phyloP scores from a whole-genome alignment of 2,797 vertebrate species.

The Typhlichthys subterraneus region DNA sequence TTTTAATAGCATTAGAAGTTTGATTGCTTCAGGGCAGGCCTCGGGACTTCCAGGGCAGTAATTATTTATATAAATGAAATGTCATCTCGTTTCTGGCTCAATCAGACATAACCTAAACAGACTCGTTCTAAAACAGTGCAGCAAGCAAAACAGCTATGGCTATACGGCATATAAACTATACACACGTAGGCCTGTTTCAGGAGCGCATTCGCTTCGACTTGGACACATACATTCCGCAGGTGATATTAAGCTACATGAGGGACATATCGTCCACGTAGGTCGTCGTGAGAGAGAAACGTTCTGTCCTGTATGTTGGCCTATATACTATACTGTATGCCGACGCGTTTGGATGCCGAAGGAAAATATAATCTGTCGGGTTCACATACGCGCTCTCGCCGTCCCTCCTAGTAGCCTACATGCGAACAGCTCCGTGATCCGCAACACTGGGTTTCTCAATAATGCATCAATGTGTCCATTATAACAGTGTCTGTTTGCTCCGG shows the following conservation, averaged over 20 bases:
- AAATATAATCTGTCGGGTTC: constrained; percentile 61
- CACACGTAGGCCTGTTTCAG: no score
- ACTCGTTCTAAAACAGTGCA: constrained; percentile 55
- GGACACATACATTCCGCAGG: constrained; percentile 50
- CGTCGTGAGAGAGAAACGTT: constrained; percentile 40
- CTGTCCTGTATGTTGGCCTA: no score
- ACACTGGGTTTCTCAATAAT: constrained; percentile 86
- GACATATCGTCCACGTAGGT: constrained; percentile 34
- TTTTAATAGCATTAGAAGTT: constrained; percentile 82
- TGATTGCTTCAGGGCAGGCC: constrained; percentile 77
- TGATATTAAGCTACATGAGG: constrained; percentile 51
- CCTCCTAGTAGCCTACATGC: constrained; percentile 48
- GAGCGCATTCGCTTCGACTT: constrained; percentile 46
- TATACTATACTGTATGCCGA: constrained; percentile 24
- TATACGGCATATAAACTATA: no score
- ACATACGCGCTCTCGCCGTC: constrained; percentile 45
- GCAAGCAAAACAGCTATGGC: constrained; percentile 4
- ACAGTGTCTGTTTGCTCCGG: constrained; percentile 73
- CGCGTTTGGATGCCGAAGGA: constrained; percentile 39
- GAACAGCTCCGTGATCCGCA: constrained; percentile 66
- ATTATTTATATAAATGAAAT: constrained; percentile 84
- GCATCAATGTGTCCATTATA: constrained; percentile 88
- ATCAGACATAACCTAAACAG: constrained; percentile 67
- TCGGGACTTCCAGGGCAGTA: constrained; percentile 72
- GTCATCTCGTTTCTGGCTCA: constrained; percentile 79